Percentiles rank a stretch among this genome's conserved stretches.
These are phyloP conservation scores for Drosophila mojavensis DNA, from an alignment of 1,140 invertebrate species.

Conservation along the genomic window DNA sequence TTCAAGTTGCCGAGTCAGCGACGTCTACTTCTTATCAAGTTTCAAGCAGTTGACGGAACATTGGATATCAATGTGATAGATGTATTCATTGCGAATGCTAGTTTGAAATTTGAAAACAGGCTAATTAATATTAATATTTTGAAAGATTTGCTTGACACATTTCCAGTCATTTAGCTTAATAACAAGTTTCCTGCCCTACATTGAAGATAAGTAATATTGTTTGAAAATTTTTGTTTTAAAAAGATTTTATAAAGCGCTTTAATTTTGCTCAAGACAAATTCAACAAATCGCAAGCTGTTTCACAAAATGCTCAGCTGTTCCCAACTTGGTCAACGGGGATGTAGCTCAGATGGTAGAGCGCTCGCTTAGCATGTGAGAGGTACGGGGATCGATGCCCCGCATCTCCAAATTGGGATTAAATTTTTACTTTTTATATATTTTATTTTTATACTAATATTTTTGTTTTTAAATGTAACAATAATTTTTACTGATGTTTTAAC, in stretches of 20 bases:
- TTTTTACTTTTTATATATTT: too few relatives aligned
- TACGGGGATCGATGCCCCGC: slow-evolving; percentile 88
- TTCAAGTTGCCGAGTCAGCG: slow-evolving; percentile 36
- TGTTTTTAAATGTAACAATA: too few relatives aligned
- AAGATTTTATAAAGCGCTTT: not conserved
- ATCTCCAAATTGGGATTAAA: too few relatives aligned
- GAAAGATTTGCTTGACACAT: not conserved
- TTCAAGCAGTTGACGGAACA: slow-evolving; percentile 24
- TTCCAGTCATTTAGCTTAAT: not conserved
- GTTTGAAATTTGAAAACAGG: not conserved
- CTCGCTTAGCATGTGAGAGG: slow-evolving; percentile 93
- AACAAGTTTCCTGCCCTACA: not conserved
- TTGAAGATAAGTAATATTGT: too few relatives aligned
- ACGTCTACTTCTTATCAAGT: slow-evolving; percentile 53
- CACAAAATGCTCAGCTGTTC: not conserved
- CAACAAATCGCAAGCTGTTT: not conserved
- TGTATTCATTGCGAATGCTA: not conserved
- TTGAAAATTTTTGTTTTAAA: not conserved
- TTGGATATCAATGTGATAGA: slow-evolving; percentile 14
- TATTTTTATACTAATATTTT: too few relatives aligned
- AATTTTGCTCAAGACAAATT: not conserved
- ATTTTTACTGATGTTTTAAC: not conserved
- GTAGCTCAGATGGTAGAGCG: slow-evolving; percentile 91
- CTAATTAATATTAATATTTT: not conserved
- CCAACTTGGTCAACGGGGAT: slow-evolving; percentile 22